phyloP scores from a whole-genome alignment of 2,888 invertebrate species.

The Nomada ruficornis region DNA sequence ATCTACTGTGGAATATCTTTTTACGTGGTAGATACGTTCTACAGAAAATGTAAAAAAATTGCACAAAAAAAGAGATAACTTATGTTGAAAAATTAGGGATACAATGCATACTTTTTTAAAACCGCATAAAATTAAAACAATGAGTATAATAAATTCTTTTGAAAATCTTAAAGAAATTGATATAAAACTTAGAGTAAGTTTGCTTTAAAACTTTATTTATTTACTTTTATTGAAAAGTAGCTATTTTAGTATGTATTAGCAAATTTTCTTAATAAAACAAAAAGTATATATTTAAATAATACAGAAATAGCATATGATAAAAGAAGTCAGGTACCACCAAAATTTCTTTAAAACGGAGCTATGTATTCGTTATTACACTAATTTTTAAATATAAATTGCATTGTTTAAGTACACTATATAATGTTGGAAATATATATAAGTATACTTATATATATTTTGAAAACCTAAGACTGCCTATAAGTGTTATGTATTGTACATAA shows the following conservation, averaged over 20 bases:
- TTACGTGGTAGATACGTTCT: too few relatives aligned
- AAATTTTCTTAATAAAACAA: neutral
- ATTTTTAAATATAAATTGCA: constrained; percentile 22
- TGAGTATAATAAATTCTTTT: too few relatives aligned
- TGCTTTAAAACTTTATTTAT: too few relatives aligned
- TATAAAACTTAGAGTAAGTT: too few relatives aligned
- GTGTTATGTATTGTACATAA: neutral
- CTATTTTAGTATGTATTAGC: neutral
- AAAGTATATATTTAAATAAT: neutral
- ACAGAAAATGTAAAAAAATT: too few relatives aligned
- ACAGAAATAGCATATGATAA: neutral
- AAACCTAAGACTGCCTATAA: constrained; percentile 10
- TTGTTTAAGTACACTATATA: constrained; percentile 53
- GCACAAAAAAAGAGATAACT: too few relatives aligned
- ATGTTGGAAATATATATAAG: constrained; percentile 8
- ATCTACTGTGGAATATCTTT: too few relatives aligned
- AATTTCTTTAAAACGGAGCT: constrained; percentile 9
- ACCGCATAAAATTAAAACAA: too few relatives aligned
- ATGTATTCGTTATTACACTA: constrained; percentile 53
- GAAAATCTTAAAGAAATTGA: too few relatives aligned
- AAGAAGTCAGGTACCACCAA: constrained; percentile 1
- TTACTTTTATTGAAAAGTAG: too few relatives aligned
- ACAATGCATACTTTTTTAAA: too few relatives aligned
- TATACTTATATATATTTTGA: constrained; percentile 28
- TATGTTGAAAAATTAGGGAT: too few relatives aligned